Evolutionary conservation across 2,888 invertebrate species (phyloP), one percentile per base, ranked within the genome.

Genomic region (Lasioglossum marginatum): DNA sequence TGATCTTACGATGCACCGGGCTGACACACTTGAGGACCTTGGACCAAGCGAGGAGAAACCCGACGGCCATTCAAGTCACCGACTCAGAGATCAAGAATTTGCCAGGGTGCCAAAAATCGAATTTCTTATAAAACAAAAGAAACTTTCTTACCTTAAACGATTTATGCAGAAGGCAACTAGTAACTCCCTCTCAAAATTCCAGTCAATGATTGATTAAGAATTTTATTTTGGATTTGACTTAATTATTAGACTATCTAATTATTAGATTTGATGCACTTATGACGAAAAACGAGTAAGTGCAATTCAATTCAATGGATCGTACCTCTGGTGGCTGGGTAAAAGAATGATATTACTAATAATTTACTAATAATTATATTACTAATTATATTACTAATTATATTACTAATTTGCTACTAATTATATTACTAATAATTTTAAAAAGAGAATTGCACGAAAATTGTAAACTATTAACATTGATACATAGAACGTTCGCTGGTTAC

Each of bases 51-150:
- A 60, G 27, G 12, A 57, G 8, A 4, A 91, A 92, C 72, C 83
- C 85, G 6, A 90, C 86, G 5, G 34, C 5, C 5, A 90, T 93
- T 34, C 57, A 60, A 37, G 87, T 93, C 74, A 74, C 82, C 8
- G 77, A 91, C 52, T 92, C 93, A 1, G 77, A 85, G 1, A 80
- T 93, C 77, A 5, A 76, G 10, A 27, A 68, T 27, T 57, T 93
- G 72, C 43, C 79, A 3, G 85, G 91, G 93, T 48, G 23, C 23
- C 8, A 23, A 48, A 23, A 6, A 23, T 48, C 23, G 48, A 23
- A 48, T 48, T 48, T 48, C 48, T 48, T 93, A 90, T 91, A 87
- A 37, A n/a, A 52, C 10, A 2, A 8, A 6, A 19, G 6, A 6
- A 31, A 34, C 31, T 63, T 27, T 2, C 16, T 63, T 27, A 31